Evolutionary conservation across 2,113 vertebrate genomes (phyloP), one percentile per base, ranked within the genome.

Genomic region (Chaenocephalus aceratus): DNA sequence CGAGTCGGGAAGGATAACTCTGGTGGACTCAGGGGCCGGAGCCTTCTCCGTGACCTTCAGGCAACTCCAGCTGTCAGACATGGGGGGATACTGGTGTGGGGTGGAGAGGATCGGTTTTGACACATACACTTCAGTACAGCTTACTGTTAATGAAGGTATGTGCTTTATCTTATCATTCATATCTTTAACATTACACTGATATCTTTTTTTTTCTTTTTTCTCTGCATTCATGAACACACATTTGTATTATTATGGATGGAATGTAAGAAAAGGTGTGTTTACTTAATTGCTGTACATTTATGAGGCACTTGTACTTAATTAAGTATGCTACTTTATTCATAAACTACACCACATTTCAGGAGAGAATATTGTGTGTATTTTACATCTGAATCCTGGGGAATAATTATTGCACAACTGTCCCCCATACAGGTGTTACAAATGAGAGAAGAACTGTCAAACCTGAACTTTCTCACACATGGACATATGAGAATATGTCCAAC

Each of bases 41-140:
- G 57, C 1, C 26, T 86, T 91, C 66, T 72, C 3, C 9, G 87
- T 94, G 52, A 90, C 56, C 71, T 58, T 94, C 60, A 67, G 58
- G 5, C 3, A 63, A 0, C 88, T 93, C 44, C 61, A 16, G 72
- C 48, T 74, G 62, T 82, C 88, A 16, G 92, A 93, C 75, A 51
- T 72, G 0, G 84, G 82, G 21, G 59, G 0, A 11, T 92, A 92
- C 83, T 61, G 41, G 77, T 93, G 90, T 49, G 87, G 1, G 8
- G 91, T 89, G 12, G 67, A 83, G 0, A 75, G 91, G 10, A 0
- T 8, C 2, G 36, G 60, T 12, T 12, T 62, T 1, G 73, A 90
- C 71, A 83, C 91, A 1, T 89, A 6, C 18, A 79, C 18, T 10
- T n/a, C 2, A 26, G 70, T 91, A 8, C 11, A 75, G 6, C 58